These are phyloP conservation scores for Frankliniella fusca DNA, from an alignment of 2,888 invertebrate genomes.

Conservation along the genomic window DNA sequence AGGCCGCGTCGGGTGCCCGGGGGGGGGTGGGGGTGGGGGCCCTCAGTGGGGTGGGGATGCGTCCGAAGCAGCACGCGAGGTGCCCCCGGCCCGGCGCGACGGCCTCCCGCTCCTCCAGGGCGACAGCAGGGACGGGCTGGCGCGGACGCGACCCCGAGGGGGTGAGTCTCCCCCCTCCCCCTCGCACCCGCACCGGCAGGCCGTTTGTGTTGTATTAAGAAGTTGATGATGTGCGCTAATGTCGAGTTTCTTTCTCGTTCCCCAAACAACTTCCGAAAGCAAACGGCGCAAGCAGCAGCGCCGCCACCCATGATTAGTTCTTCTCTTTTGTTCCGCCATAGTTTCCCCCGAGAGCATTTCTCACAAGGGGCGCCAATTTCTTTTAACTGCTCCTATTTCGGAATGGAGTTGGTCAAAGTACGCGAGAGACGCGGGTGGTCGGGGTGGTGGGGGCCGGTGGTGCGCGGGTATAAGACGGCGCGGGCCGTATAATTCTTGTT, in stretches of 20 bases:
- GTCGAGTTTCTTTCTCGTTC: not conserved
- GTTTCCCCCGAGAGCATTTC: not conserved
- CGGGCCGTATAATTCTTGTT: no score
- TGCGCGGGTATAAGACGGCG: no score
- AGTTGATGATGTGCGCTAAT: constrained; percentile 19
- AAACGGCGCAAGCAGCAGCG: not conserved
- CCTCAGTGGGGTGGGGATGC: no score
- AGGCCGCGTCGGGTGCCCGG: no score
- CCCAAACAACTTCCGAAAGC: not conserved
- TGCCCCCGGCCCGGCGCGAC: no score
- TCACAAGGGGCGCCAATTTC: constrained; percentile 1
- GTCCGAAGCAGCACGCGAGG: no score
- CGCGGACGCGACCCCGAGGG: not conserved
- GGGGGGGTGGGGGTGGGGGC: no score
- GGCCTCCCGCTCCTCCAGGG: no score
- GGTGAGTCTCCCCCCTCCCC: not conserved
- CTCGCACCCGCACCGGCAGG: not conserved
- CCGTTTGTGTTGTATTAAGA: constrained; percentile 23
- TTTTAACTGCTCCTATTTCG: not conserved
- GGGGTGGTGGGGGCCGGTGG: no score
- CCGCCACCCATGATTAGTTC: not conserved
- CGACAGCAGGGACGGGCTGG: no score
- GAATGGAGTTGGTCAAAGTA: constrained; percentile 1
- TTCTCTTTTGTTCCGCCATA: not conserved
- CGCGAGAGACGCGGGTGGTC: not conserved